A percentile compares a stretch with the other conserved stretches of the same genome.
phyloP scores from a whole-genome alignment of 1,140 invertebrate genomes.

The Tetragonula clypearis region DNA sequence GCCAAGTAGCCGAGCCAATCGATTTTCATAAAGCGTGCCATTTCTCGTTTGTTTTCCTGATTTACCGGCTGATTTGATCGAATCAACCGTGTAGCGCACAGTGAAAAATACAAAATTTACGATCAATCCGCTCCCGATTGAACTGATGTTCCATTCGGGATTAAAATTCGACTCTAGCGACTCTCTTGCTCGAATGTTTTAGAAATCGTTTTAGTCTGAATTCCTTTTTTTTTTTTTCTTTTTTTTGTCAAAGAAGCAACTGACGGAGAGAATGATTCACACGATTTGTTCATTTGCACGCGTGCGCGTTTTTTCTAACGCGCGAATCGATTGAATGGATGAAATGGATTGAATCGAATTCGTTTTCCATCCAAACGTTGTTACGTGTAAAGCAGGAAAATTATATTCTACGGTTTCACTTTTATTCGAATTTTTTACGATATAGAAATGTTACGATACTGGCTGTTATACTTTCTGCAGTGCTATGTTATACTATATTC shows the following conservation, averaged over 20 bases:
- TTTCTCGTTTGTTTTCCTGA: neutral
- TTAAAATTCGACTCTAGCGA: too few relatives aligned
- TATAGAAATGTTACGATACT: too few relatives aligned
- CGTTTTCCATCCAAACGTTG: slow-evolving; percentile 10
- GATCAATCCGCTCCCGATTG: slow-evolving; percentile 34
- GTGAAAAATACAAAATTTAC: slow-evolving; percentile 1
- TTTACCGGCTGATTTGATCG: slow-evolving; percentile 7
- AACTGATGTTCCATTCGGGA: too few relatives aligned
- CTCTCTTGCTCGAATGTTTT: neutral
- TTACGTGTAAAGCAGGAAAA: too few relatives aligned
- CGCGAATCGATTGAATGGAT: neutral
- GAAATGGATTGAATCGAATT: neutral
- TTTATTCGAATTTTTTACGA: too few relatives aligned
- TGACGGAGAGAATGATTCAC: neutral
- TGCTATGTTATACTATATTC: too few relatives aligned
- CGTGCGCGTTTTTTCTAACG: too few relatives aligned
- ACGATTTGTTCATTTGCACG: too few relatives aligned
- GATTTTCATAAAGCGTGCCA: neutral
- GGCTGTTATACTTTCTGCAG: too few relatives aligned
- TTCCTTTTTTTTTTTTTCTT: neutral
- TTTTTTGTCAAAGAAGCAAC: neutral
- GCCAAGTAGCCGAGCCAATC: neutral
- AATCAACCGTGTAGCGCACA: neutral
- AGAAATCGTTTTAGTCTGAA: neutral
- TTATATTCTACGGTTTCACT: too few relatives aligned